Evolutionary conservation across 2,888 invertebrate genomes (phyloP).

Genomic region (Ptilodon capucinus): DNA sequence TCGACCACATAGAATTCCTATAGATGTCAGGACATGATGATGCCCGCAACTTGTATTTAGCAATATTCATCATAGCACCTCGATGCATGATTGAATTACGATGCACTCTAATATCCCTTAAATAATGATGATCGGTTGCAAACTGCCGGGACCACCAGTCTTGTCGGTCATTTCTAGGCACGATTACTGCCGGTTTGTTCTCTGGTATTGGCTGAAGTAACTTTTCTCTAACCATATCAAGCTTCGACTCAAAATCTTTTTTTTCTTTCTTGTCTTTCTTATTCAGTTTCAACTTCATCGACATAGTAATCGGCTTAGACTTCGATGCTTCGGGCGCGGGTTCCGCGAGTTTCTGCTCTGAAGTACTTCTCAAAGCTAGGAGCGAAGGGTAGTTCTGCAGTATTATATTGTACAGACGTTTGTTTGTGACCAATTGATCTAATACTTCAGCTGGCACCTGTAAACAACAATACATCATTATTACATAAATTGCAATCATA

Average conservation of each 20-base stretch:
- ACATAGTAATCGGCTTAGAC: slow-evolving; percentile 84
- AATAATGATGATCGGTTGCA: slow-evolving; percentile 84
- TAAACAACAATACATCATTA: slow-evolving; percentile 16
- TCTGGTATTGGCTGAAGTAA: slow-evolving; percentile 74
- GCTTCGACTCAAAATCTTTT: slow-evolving; percentile 69
- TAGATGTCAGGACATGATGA: slow-evolving; percentile 97
- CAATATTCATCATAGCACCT: slow-evolving; percentile 92
- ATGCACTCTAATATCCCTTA: slow-evolving; percentile 87
- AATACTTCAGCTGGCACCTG: slow-evolving; percentile 88
- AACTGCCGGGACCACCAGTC: slow-evolving; percentile 80
- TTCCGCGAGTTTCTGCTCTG: slow-evolving; percentile 83
- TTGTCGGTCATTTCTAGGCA: slow-evolving; percentile 50
- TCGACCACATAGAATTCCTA: slow-evolving; percentile 92
- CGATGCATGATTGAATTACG: slow-evolving; percentile 94
- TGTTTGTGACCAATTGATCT: slow-evolving; percentile 84
- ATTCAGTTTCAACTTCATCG: slow-evolving; percentile 82
- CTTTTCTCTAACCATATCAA: slow-evolving; percentile 65
- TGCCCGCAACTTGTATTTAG: slow-evolving; percentile 91
- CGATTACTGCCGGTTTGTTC: slow-evolving; percentile 59
- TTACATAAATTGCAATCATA: slow-evolving; percentile 1
- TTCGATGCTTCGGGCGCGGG: slow-evolving; percentile 51
- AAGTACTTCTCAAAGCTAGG: slow-evolving; percentile 84
- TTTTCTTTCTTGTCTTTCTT: slow-evolving; percentile 50
- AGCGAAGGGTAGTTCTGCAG: slow-evolving; percentile 88
- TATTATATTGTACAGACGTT: slow-evolving; percentile 86